phyloP scores from a whole-genome alignment of 2,113 vertebrate genomes.

The Sphaerodactylus townsendi region DNA sequence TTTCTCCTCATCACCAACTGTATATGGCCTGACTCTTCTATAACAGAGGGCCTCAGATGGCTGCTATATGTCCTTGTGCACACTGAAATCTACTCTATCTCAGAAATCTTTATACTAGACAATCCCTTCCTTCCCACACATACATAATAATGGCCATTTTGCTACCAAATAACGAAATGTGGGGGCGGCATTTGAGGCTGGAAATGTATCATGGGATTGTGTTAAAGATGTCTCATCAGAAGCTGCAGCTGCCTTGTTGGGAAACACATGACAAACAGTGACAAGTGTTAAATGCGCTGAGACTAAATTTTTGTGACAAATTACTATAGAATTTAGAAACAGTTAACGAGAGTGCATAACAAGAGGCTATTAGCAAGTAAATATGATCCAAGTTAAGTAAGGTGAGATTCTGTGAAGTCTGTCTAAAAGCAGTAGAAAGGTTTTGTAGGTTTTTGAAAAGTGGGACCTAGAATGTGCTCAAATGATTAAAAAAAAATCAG shows the following conservation, averaged over 20 bases:
- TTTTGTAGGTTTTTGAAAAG: not conserved
- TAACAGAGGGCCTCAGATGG: not conserved
- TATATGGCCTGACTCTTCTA: not conserved
- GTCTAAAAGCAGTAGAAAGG: not conserved
- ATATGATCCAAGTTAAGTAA: not conserved
- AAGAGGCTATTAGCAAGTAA: not conserved
- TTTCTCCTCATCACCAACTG: not conserved
- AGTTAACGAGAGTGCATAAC: not conserved
- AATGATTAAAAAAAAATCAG: conserved; percentile 8
- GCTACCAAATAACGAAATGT: not conserved
- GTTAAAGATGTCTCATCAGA: conserved; percentile 12
- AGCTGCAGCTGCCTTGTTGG: not conserved
- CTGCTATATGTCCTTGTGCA: not conserved
- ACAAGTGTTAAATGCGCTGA: not conserved
- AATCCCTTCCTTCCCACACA: not conserved
- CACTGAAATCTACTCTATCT: not conserved
- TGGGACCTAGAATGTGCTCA: not conserved
- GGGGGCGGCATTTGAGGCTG: not conserved
- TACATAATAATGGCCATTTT: not conserved
- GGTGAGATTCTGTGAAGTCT: not conserved
- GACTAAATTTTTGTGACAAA: conserved; percentile 18
- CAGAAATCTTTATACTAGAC: not conserved
- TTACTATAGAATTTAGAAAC: conserved; percentile 14
- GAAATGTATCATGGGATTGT: not conserved
- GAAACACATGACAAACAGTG: conserved; percentile 4